phyloP scores from a whole-genome alignment of 2,797 vertebrate species.

The Typhlichthys eigenmanni region DNA sequence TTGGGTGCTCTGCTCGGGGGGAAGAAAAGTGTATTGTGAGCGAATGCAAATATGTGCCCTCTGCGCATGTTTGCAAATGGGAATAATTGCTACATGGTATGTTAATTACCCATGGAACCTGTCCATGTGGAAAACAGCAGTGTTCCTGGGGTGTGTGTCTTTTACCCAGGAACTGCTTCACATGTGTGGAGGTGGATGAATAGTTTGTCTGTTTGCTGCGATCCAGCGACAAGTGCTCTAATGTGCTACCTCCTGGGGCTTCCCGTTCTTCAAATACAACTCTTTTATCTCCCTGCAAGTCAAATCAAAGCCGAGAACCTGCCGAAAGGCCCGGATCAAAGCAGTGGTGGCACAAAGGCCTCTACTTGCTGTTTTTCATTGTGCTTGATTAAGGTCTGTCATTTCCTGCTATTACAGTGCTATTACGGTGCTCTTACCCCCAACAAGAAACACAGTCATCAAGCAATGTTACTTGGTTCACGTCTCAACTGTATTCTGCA shows the following conservation, averaged over 20 bases:
- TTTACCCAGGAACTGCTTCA: slow-evolving; percentile 48
- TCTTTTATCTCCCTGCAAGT: slow-evolving; percentile 58
- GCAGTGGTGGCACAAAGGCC: slow-evolving; percentile 64
- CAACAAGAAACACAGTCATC: slow-evolving; percentile 35
- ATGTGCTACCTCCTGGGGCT: slow-evolving; percentile 77
- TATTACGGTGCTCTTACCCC: slow-evolving; percentile 65
- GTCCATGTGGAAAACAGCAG: slow-evolving; percentile 54
- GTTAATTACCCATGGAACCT: slow-evolving; percentile 59
- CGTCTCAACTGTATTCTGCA: slow-evolving; percentile 42
- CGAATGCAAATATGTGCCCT: slow-evolving; percentile 40
- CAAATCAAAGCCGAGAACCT: slow-evolving; percentile 70
- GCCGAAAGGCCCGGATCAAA: slow-evolving; percentile 72
- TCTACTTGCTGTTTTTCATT: slow-evolving; percentile 63
- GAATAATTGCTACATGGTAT: slow-evolving; percentile 62
- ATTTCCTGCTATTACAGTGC: slow-evolving; percentile 75
- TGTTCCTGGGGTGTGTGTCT: slow-evolving; percentile 44
- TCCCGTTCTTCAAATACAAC: slow-evolving; percentile 72
- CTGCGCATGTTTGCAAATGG: slow-evolving; percentile 42
- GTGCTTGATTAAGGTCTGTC: slow-evolving; percentile 69
- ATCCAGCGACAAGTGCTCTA: slow-evolving; percentile 65
- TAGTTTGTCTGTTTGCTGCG: slow-evolving; percentile 68
- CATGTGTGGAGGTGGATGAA: slow-evolving; percentile 72
- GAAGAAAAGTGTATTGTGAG: neutral
- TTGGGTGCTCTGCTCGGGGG: too few relatives aligned
- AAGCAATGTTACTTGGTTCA: slow-evolving; percentile 28